Percentiles rank a stretch among this genome's conserved stretches.
Evolutionary conservation across 2,113 vertebrate species (phyloP).

Genomic region (Chloropsis hardwickii): DNA sequence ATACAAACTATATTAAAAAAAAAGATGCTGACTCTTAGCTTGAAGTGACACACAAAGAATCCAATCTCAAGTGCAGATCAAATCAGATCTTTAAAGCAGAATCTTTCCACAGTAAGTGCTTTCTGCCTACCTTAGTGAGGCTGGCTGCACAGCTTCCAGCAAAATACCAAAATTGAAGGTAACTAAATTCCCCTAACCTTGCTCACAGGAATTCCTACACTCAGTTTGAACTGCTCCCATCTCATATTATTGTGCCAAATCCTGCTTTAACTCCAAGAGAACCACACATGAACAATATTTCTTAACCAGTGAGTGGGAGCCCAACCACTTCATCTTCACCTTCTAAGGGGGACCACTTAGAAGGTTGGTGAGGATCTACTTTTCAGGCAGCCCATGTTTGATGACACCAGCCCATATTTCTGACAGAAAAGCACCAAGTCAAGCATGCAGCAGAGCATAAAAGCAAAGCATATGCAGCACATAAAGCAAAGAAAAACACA

Average conservation of each 20-base stretch:
- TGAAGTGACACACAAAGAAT: background rate
- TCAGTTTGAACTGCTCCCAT: background rate
- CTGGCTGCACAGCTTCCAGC: background rate
- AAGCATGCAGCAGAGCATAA: background rate
- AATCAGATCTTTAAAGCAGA: background rate
- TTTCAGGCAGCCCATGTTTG: background rate
- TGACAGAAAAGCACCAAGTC: background rate
- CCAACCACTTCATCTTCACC: background rate
- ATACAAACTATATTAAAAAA: background rate
- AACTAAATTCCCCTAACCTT: background rate
- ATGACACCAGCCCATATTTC: background rate
- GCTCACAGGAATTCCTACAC: background rate
- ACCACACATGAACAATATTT: accelerated
- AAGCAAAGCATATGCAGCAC: background rate
- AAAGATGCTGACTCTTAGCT: background rate
- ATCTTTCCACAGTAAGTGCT: background rate
- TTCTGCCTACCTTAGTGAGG: background rate
- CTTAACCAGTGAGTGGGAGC: background rate
- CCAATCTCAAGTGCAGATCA: background rate
- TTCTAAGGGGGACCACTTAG: background rate
- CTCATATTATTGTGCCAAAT: background rate
- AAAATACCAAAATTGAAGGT: accelerated
- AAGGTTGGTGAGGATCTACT: background rate
- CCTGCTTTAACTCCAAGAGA: background rate
- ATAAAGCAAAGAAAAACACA: background rate